Conservation (phyloP, 2,113 vertebrate genomes). For the Petromus typicus region DNA sequence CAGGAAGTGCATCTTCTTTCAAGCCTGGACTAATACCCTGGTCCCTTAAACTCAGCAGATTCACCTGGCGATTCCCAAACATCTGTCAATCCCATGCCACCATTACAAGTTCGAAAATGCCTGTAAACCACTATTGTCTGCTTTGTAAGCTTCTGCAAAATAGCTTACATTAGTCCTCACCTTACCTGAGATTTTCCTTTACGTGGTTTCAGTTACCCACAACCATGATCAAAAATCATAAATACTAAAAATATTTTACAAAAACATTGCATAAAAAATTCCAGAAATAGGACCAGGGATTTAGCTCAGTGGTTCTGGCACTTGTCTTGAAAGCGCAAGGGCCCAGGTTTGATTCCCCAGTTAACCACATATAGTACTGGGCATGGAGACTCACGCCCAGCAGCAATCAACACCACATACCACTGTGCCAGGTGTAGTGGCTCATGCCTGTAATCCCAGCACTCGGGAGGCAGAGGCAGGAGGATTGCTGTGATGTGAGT, state of each 20-base stretch:
- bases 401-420: too few relatives aligned
- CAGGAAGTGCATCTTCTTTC: background rate
- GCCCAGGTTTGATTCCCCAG: too few relatives aligned
- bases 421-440: too few relatives aligned
- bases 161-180: background rate
- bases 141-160: background rate
- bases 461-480: too few relatives aligned
- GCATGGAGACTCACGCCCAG: too few relatives aligned
- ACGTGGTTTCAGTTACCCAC: background rate
- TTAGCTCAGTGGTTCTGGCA: too few relatives aligned
- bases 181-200: background rate
- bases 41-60: background rate
- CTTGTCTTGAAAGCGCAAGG: too few relatives aligned
- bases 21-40: background rate
- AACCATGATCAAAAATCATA: background rate
- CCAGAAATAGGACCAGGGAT: too few relatives aligned
- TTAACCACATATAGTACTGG: too few relatives aligned
- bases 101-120: background rate
- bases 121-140: background rate
- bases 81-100: background rate
- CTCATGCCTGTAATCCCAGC: too few relatives aligned
- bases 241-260: background rate
- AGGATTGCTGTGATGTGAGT: too few relatives aligned
- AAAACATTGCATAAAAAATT: background rate
- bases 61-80: background rate